phyloP scores from a whole-genome alignment of 2,797 vertebrate species.

The Limosa lapponica region DNA sequence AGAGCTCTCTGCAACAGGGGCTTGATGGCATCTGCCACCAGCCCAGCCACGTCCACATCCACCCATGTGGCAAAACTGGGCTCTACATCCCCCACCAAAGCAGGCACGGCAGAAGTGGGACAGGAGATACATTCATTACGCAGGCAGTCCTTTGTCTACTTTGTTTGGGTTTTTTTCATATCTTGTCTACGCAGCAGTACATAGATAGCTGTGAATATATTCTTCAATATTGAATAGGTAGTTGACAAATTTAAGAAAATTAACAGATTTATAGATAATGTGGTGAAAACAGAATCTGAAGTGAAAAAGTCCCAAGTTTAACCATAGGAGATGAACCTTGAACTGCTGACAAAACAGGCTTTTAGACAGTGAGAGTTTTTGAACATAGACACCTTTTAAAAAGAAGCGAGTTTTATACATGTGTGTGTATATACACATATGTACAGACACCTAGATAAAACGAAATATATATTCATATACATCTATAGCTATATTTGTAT shows the following conservation, averaged over 20 bases:
- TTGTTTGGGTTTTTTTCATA: rapidly evolving
- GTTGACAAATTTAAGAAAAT: neutral
- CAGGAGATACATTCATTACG: neutral
- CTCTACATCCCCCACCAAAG: neutral
- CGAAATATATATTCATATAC: neutral
- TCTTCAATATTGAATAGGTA: neutral
- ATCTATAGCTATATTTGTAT: neutral
- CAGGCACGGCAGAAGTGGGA: neutral
- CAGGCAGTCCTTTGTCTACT: neutral
- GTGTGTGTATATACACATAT: no score
- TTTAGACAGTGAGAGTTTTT: neutral
- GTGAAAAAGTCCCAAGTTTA: neutral
- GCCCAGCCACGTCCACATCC: neutral
- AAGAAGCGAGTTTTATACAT: neutral
- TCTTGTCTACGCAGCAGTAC: neutral
- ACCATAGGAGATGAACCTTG: neutral
- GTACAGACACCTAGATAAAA: neutral
- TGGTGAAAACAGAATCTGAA: neutral
- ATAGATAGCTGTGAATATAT: neutral
- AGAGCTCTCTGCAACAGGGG: neutral
- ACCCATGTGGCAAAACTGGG: neutral
- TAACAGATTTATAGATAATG: neutral
- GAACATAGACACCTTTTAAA: neutral
- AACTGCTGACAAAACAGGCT: neutral
- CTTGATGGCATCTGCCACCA: neutral